Percentiles rank a stretch among this genome's conserved stretches.
phyloP scores from a whole-genome alignment of 2,797 vertebrate species.

The Sebastes steindachneri region DNA sequence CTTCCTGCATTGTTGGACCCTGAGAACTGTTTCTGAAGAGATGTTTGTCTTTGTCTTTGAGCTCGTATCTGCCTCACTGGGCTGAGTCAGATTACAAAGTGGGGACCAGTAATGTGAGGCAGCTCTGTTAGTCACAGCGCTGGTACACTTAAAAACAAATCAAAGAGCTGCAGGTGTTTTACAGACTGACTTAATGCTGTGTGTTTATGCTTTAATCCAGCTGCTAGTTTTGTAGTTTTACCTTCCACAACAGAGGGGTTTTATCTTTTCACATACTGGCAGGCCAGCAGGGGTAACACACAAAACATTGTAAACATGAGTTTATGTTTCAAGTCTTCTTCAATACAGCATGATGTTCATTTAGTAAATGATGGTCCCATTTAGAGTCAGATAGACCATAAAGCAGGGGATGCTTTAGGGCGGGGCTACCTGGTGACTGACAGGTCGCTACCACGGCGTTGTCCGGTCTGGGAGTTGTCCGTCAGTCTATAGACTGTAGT shows the following conservation, averaged over 20 bases:
- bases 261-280: too few relatives aligned
- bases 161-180: background rate
- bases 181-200: background rate
- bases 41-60: background rate
- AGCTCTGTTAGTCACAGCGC: background rate
- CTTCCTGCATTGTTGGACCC: background rate
- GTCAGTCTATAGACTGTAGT: too few relatives aligned
- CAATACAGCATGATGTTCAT: too few relatives aligned
- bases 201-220: background rate
- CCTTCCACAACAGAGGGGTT: background rate
- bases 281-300: too few relatives aligned
- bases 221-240: background rate
- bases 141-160: background rate
- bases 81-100: background rate
- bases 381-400: too few relatives aligned
- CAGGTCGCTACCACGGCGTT: too few relatives aligned
- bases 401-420: too few relatives aligned
- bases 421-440: too few relatives aligned
- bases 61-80: background rate
- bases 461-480: too few relatives aligned
- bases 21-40: background rate
- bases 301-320: too few relatives aligned
- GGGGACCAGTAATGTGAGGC: background rate
- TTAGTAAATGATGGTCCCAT: too few relatives aligned
- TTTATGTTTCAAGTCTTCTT: too few relatives aligned